Evolutionary conservation across 2,113 vertebrate genomes (phyloP), one percentile per base, ranked within the genome.

Genomic region (Sceloporus tristichus): DNA sequence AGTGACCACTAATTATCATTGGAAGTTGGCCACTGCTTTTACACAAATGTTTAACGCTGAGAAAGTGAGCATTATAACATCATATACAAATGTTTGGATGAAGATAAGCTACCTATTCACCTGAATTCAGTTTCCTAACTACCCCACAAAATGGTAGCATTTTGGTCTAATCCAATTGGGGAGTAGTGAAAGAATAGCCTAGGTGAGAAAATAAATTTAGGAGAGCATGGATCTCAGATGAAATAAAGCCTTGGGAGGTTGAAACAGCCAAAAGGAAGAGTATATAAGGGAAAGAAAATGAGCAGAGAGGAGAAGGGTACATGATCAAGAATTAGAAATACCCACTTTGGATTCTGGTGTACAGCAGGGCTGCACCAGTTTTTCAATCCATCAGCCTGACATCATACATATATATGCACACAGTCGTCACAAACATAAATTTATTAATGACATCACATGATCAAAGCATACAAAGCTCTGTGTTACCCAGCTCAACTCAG

Each of bases 21-120:
- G 68, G 91, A 79, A 92, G 38, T 79, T 38, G 18, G 82, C 87
- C 73, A 85, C 84, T 78, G 48, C 85, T 87, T 87, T 9, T n/a
- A 38, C 82, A 74, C 65, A 75, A 53, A 56, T 4, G 76, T 80
- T 4, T 40, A 87, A 85, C 84, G n/a, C 86, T 5, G 0, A 0
- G 68, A 62, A 62, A 9, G 25, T 29, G 27, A 71, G 9, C 68
- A 71, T 29, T 71, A 23, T 27, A 71, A 27, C 25, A 71, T 71
- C 27, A 29, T 29, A 71, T 8, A 48, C 48, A 48, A 48, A 7
- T 48, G 7, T 48, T 5, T 48, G 9, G n/a, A 23, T 71, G 25
- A 27, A 71, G 68, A 71, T 71, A 29, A 29, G 25, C 25, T 2
- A 34, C 27, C 53, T 59, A 40, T 40, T 5, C n/a, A 77, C 76